A percentile compares a stretch with the other conserved stretches of the same genome.
phyloP scores from a whole-genome alignment of 2,113 vertebrate species.

The Ceyx cyanopectus region DNA sequence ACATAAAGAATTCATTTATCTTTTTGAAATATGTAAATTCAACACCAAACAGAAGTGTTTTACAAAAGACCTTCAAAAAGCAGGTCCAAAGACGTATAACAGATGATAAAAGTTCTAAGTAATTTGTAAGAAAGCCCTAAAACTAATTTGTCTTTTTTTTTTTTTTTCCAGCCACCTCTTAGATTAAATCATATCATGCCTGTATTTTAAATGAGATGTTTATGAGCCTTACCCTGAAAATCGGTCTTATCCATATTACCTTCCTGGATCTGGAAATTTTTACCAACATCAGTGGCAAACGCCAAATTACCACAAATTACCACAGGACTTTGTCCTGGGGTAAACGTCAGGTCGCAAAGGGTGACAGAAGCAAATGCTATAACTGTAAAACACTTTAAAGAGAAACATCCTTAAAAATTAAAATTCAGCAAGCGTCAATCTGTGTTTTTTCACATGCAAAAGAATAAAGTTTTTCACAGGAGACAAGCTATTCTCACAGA shows the following conservation, averaged over 20 bases:
- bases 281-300: neutral
- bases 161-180: neutral
- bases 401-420: neutral
- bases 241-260: neutral
- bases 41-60: neutral
- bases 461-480: neutral
- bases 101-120: neutral
- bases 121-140: neutral
- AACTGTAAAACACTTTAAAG: neutral
- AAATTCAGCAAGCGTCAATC: rapidly evolving
- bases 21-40: neutral
- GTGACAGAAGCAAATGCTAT: neutral
- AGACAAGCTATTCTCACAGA: neutral
- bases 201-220: neutral
- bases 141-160: neutral
- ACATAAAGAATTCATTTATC: neutral
- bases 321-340: neutral
- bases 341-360: neutral
- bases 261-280: neutral
- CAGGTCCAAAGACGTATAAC: neutral
- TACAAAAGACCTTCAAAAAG: neutral
- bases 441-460: neutral
- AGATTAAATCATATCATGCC: neutral
- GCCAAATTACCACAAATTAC: neutral
- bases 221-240: neutral